Conservation (phyloP, 1,140 invertebrate species). For the Magallana ariakensis region DNA sequence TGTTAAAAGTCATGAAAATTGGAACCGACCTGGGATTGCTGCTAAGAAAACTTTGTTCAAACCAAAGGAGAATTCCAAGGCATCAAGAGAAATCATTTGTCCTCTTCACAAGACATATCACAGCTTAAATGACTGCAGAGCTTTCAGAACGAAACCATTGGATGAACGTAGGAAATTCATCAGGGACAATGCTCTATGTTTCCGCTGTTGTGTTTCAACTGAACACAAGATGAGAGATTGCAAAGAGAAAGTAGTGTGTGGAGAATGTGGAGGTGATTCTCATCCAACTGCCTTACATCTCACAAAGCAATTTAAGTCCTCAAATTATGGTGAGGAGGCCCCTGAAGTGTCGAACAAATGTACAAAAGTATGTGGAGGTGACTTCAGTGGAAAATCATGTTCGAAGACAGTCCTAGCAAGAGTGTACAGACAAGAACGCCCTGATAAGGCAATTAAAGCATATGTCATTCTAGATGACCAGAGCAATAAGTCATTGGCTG, state of each 20-base stretch:
- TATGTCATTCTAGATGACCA: constrained; percentile 53
- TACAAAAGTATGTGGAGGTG: constrained; percentile 34
- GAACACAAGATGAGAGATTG: constrained; percentile 29
- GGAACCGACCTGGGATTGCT: too few relatives aligned
- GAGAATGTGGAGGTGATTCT: neutral
- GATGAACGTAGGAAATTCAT: constrained; percentile 40
- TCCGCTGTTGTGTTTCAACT: constrained; percentile 40
- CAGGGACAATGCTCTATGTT: constrained; percentile 43
- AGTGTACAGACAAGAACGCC: neutral
- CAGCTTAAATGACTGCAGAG: constrained; percentile 38
- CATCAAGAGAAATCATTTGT: neutral
- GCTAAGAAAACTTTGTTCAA: too few relatives aligned
- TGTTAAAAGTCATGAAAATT: too few relatives aligned
- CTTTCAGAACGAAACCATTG: constrained; percentile 41
- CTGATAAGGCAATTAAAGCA: neutral
- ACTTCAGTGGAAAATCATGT: too few relatives aligned
- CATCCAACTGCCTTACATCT: constrained; percentile 38
- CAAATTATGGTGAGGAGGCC: constrained; percentile 32
- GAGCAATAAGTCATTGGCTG: constrained; percentile 48
- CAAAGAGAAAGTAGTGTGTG: constrained; percentile 38
- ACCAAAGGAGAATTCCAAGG: neutral
- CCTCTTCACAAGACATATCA: constrained; percentile 41
- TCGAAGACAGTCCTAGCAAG: neutral
- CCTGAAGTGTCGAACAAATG: neutral
- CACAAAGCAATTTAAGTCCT: neutral